phyloP scores from a whole-genome alignment of 2,113 vertebrate species.

The Melanerpes formicivorus region DNA sequence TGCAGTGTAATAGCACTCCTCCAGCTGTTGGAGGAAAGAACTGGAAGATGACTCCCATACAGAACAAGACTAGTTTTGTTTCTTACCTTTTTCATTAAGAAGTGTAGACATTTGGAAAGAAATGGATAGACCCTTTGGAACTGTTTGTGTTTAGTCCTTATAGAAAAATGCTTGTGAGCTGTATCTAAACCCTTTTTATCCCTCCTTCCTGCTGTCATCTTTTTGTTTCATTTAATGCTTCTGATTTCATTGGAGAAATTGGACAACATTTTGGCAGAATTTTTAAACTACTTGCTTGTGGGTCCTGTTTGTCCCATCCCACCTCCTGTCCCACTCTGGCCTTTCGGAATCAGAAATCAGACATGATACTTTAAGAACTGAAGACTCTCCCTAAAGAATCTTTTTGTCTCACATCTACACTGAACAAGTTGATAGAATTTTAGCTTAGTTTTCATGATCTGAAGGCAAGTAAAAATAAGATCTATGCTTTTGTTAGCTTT shows the following conservation, averaged over 20 bases:
- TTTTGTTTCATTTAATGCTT: background rate
- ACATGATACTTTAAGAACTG: background rate
- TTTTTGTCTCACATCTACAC: background rate
- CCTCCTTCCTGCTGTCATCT: background rate
- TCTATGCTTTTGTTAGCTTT: background rate
- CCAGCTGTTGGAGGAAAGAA: background rate
- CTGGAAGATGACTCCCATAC: background rate
- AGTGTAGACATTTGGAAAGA: background rate
- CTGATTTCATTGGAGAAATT: background rate
- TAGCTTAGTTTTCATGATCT: background rate
- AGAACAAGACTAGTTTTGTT: background rate
- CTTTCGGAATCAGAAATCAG: background rate
- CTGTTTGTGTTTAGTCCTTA: background rate
- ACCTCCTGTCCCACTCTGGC: accelerated
- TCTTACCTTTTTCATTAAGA: background rate
- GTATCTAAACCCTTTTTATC: background rate
- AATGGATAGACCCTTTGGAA: background rate
- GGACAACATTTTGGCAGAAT: background rate
- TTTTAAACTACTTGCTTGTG: background rate
- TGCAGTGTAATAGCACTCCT: background rate
- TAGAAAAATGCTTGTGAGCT: background rate
- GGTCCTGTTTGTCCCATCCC: too few species aligned
- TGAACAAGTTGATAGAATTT: background rate
- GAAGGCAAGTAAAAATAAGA: background rate
- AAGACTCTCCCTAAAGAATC: accelerated